Conservation (phyloP, 2,888 invertebrate species). For the Drosophila tanythrix region DNA sequence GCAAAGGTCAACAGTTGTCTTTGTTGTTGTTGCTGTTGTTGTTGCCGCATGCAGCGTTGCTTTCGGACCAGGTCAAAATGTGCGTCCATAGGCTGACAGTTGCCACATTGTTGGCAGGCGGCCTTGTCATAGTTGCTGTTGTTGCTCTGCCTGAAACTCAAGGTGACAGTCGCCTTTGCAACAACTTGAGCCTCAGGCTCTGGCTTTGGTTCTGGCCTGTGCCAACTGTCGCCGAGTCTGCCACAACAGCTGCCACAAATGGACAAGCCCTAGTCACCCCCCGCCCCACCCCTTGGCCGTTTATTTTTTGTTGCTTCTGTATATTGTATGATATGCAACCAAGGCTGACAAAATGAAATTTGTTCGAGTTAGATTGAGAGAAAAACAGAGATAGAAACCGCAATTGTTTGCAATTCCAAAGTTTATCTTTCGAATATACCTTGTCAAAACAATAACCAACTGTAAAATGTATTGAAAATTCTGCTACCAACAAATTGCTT, state of each 20-base stretch:
- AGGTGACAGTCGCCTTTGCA: slow-evolving; percentile 48
- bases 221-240: slow-evolving; percentile 42
- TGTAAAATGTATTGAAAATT: not conserved
- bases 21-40: slow-evolving; percentile 28
- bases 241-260: slow-evolving; percentile 27
- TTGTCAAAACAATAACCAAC: not conserved
- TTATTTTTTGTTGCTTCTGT: slow-evolving; percentile 14
- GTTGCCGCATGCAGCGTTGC: slow-evolving; percentile 30
- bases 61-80: slow-evolving; percentile 51
- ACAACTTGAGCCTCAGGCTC: slow-evolving; percentile 52
- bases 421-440: not conserved
- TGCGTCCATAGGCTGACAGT: slow-evolving; percentile 57
- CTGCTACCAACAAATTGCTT: not conserved
- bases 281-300: not conserved
- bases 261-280: slow-evolving; percentile 11
- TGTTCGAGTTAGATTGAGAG: not conserved
- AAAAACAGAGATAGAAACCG: not conserved
- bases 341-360: slow-evolving; percentile 20
- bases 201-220: slow-evolving; percentile 20
- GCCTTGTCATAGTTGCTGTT: slow-evolving; percentile 43
- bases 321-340: slow-evolving; percentile 10
- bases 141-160: slow-evolving; percentile 38
- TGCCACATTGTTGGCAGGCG: slow-evolving; percentile 42
- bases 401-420: not conserved
- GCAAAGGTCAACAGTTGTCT: slow-evolving; percentile 58